Evolutionary conservation across 2,113 vertebrate species (phyloP).

Genomic region (Ceratotherium simum): DNA sequence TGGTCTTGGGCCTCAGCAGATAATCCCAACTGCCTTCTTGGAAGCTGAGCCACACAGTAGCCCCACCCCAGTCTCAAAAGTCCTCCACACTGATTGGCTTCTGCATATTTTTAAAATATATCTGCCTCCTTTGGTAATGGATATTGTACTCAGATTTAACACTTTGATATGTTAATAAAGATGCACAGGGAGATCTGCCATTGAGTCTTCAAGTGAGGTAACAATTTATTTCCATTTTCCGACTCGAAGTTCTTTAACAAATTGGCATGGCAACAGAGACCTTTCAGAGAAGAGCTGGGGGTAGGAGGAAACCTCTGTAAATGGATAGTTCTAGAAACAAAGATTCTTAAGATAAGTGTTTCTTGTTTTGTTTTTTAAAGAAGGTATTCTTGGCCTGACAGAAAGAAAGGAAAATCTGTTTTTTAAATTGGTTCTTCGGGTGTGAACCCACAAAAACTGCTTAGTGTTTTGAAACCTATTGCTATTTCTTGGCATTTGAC

Average conservation of each 20-base stretch:
- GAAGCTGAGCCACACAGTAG: constrained; percentile 10
- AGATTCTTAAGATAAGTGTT: constrained; percentile 21
- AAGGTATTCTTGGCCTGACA: constrained; percentile 34
- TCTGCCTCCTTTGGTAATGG: constrained; percentile 52
- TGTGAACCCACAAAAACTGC: constrained; percentile 50
- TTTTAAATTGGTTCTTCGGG: constrained; percentile 42
- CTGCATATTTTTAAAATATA: constrained; percentile 43
- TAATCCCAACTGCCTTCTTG: constrained; percentile 48
- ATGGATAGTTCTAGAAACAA: constrained; percentile 52
- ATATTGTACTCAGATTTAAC: constrained; percentile 53
- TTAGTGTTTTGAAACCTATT: constrained; percentile 61
- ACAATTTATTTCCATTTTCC: constrained; percentile 68
- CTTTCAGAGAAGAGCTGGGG: constrained; percentile 51
- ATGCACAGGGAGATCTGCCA: constrained; percentile 38
- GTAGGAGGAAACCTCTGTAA: constrained; percentile 51
- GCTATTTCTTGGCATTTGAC: constrained; percentile 51
- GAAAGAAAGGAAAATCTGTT: constrained; percentile 22
- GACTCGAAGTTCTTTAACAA: constrained; percentile 66
- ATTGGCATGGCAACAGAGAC: constrained; percentile 65
- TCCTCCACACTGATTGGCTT: not conserved
- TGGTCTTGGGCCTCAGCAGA: not conserved
- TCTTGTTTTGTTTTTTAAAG: constrained; percentile 61
- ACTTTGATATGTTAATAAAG: constrained; percentile 63
- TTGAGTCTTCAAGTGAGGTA: constrained; percentile 55
- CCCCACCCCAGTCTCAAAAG: not conserved